Base-by-base conservation (phyloP, 2,797 vertebrate genomes). In the Gallinago nigripennis region DNA sequence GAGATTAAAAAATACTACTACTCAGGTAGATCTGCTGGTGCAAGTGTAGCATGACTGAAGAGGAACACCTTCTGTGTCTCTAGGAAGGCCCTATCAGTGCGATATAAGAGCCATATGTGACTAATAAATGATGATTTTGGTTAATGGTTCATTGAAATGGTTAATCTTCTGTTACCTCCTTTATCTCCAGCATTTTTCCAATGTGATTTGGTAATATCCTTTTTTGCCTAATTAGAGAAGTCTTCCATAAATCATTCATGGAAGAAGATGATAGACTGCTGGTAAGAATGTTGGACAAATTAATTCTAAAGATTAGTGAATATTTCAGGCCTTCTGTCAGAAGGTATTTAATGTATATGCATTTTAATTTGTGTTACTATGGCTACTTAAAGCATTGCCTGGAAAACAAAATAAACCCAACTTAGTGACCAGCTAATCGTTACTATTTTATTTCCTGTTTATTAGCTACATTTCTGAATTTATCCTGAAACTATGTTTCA, bases 121-220 rank as follows among this genome's bases (percentile, higher is more conserved):
- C 33, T 68, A 80, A 92, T 64, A 87, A 86, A 66, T 65, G 1
- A 43, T 70, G 17, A 79, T 48, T 35, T 31, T 82, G 23, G 43
- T 90, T 91, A 96, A 91, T 68, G 37, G 18, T 87, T 95, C 90
- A 89, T 87, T 78, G 56, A 91, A 82, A 83, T 18, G 12, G 57
- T 78, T 91, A 56, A 70, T 80, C n/a, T 86, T 91, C 35, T 75
- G 28, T 82, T 88, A 79, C 30, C 4, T 81, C 31, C 28, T 48
- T 95, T 86, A 88, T 86, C 53, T 57, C 51, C 28, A n/a, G 46
- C 23, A 43, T 73, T 92, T 87, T 91, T 65, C 28, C n/a, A 23
- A 69, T 81, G 46, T 71, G 31, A 51, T 94, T 70, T 85, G 30
- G 58, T 83, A 64, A 73, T 73, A 85, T 66, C 3, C 7, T 72